phyloP scores from a whole-genome alignment of 37 sponge, comb jelly and placozoan species.

The Haliclona indistincta region DNA sequence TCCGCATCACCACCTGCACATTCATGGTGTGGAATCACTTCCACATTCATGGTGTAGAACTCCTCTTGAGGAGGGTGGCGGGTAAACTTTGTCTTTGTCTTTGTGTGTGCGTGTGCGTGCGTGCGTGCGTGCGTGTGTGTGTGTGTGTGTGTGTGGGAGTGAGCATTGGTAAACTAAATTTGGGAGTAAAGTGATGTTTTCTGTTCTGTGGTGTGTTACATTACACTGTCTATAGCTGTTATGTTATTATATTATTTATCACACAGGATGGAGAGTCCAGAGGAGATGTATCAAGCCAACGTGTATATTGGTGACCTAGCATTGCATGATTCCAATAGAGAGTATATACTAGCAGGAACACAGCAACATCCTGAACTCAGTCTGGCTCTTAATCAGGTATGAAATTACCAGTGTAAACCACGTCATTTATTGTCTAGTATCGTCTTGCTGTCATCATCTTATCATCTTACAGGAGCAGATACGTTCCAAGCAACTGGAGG shows the following conservation, averaged over 20 bases:
- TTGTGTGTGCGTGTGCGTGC: too few relatives aligned
- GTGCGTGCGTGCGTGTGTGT: too few relatives aligned
- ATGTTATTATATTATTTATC: background rate
- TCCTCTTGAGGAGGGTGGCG: too few relatives aligned
- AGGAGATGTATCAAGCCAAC: slow-evolving; percentile 59
- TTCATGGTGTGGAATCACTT: too few relatives aligned
- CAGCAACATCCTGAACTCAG: slow-evolving; percentile 59
- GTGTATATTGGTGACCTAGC: slow-evolving; percentile 70
- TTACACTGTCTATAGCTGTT: too few relatives aligned
- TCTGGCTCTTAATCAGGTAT: slow-evolving; percentile 58
- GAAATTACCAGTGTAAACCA: background rate
- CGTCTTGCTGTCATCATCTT: background rate
- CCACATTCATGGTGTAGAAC: too few relatives aligned
- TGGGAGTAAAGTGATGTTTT: too few relatives aligned
- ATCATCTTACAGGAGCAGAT: slow-evolving; percentile 67
- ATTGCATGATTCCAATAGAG: slow-evolving; percentile 72
- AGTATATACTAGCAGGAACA: slow-evolving; percentile 62
- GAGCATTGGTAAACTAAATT: too few relatives aligned
- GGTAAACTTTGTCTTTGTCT: too few relatives aligned
- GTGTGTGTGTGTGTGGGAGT: too few relatives aligned
- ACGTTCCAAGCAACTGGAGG: slow-evolving; percentile 49
- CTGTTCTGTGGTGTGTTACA: too few relatives aligned
- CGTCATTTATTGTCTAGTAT: background rate
- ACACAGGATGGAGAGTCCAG: slow-evolving; percentile 58
- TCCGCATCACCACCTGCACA: too few relatives aligned